Conservation (phyloP, 2,113 vertebrate genomes). For the Clupea harengus region DNA sequence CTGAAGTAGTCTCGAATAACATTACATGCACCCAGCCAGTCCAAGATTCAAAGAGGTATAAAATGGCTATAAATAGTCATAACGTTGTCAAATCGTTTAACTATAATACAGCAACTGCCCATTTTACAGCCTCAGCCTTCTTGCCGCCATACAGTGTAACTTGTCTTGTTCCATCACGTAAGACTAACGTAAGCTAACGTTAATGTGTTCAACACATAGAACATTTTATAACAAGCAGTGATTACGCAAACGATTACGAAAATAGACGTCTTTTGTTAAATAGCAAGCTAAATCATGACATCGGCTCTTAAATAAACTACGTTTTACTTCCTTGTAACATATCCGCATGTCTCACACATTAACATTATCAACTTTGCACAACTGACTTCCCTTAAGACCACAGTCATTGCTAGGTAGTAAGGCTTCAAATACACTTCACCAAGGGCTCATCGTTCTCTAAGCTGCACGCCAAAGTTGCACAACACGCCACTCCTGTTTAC, state of each 20-base stretch:
- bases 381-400: not conserved
- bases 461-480: not conserved
- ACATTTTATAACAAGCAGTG: constrained; percentile 45
- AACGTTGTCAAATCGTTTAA: not conserved
- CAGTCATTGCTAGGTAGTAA: not conserved
- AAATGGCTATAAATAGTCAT: not conserved
- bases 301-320: not conserved
- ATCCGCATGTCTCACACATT: not conserved
- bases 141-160: not conserved
- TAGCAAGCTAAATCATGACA: not conserved
- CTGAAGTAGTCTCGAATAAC: not conserved
- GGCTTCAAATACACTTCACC: not conserved
- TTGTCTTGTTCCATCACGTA: not conserved
- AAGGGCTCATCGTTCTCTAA: not conserved
- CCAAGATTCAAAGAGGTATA: not conserved
- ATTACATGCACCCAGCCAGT: not conserved
- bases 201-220: not conserved
- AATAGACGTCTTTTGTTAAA: constrained; percentile 30
- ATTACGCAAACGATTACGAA: constrained; percentile 68
- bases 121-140: not conserved
- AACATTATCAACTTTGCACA: not conserved
- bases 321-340: not conserved
- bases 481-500: not conserved
- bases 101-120: not conserved
- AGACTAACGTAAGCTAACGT: not conserved